Evolutionary conservation across 2,888 invertebrate species (phyloP), one percentile per base, ranked within the genome.

Genomic region (Acanthosepion pharaonis): DNA sequence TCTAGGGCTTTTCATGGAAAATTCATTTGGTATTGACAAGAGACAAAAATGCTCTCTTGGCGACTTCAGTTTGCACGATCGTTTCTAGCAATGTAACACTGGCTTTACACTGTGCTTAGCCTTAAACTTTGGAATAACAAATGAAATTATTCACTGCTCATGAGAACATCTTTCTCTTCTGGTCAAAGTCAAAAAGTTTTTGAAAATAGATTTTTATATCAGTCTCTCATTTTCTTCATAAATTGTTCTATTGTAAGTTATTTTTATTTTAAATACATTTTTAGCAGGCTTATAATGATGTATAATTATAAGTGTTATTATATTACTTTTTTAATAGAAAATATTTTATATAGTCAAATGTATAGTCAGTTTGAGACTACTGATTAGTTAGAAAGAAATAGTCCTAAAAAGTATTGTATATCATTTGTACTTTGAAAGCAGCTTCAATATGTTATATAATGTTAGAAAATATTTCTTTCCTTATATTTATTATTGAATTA

Each of bases 1-100:
- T 93, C 51, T 93, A 93, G 93, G 93, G 93, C 51, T 93, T 93
- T 93, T 93, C 49, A 93, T 53, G n/a, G 6, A 51, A 92, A n/a
- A 78, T 33, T 78, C 78, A 78, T 15, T 78, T 78, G n/a, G n/a
- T 15, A 78, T 78, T 78, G 78, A n/a, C 78, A 78, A 78, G 78
- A 78, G 78, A 78, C 78, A 78, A 78, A 78, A 78, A 78, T 78
- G n/a, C 78, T 78, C 78, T 78, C 78, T 33, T 78, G 78, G 78
- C 78, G 78, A 78, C 78, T 78, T 78, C n/a, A n/a, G n/a, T n/a
- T 49, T 93, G 93, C 93, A 93, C 48, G 93, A 93, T 51, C 93
- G 51, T 93, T n/a, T 93, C 93, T 53, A 51, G 51, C 93, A 93
- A 93, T 78, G n/a, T 33, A n/a, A 78, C 11, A 78, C n/a, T 78